phyloP scores from a whole-genome alignment of 1,140 invertebrate species.

The Drosophila bifasciata region DNA sequence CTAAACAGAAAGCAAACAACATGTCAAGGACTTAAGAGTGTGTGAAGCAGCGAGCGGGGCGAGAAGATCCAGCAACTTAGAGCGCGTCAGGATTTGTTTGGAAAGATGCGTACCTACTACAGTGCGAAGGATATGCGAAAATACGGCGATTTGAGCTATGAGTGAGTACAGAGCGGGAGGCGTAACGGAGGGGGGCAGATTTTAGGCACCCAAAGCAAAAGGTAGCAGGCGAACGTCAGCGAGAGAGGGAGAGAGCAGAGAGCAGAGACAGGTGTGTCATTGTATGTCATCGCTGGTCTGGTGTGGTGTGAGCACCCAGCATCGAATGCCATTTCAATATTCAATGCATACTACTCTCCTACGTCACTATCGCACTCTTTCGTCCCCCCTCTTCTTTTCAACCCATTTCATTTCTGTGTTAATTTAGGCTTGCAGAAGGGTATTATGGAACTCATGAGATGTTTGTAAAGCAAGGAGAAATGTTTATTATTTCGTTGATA shows the following conservation, averaged over 20 bases:
- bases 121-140: conserved; percentile 72
- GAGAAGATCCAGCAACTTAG: conserved; percentile 6
- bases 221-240: no score
- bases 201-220: neutral
- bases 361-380: no score
- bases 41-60: neutral
- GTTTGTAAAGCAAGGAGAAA: no score
- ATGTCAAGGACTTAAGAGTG: conserved; percentile 69
- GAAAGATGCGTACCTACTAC: conserved; percentile 73
- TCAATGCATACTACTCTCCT: neutral
- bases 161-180: conserved; percentile 53
- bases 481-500: no score
- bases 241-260: neutral
- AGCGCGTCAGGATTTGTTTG: conserved; percentile 35
- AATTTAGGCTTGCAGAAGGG: no score
- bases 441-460: no score
- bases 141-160: conserved; percentile 79
- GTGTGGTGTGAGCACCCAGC: conserved; percentile 42
- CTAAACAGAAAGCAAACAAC: conserved; percentile 27
- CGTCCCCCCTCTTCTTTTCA: no score
- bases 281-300: conserved; percentile 56
- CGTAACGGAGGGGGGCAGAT: neutral
- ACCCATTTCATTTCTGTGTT: conserved; percentile 4
- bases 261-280: conserved; percentile 30
- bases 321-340: conserved; percentile 65